Evolutionary conservation across 2,888 invertebrate species (phyloP), one percentile per base, ranked within the genome.

Genomic region (Athalia cordata): DNA sequence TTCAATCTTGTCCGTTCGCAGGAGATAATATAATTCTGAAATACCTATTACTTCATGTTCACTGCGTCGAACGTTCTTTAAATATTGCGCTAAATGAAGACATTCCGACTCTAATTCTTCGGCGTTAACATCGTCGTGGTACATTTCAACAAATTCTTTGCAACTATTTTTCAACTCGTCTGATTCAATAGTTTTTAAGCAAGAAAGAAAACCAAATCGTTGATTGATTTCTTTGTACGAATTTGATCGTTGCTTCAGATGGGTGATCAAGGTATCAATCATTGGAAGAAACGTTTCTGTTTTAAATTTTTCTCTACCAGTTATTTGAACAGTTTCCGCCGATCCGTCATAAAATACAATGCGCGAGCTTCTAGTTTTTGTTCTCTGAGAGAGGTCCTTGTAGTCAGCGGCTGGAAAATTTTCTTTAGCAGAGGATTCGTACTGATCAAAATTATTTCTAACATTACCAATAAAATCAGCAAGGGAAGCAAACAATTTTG

Each of bases 301-400:
- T 80, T 80, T 80, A 77, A 83, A 82, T 81, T 79, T 78, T 49
- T 83, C 81, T 83, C 65, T 84, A 77, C 82, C 83, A 81, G 80
- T 83, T 78, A 80, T 62, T 80, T 82, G 80, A 65, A 81, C 81
- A 79, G 81, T 79, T 45, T 72, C 66, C 55, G 74, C 15, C 50
- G 72, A 57, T 77, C 74, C 72, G 78, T 78, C 80, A 66, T 72
- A 84, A 83, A 84, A 85, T 77, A 15, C 80, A 80, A 81, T 80
- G 75, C 81, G 85, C 76, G 83, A 81, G 81, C 84, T 84, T 81
- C 82, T 80, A 75, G 79, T 68, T 83, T 77, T 83, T 81, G 79
- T 84, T 84, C 84, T 84, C 84, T 84, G 80, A 81, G 79, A 80
- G 79, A 80, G 77, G 74, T 83, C 78, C 78, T 83, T 83, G 79